Evolutionary conservation across 2,113 vertebrate species (phyloP), one percentile per base, ranked within the genome.

Genomic region (Tautogolabrus adspersus): DNA sequence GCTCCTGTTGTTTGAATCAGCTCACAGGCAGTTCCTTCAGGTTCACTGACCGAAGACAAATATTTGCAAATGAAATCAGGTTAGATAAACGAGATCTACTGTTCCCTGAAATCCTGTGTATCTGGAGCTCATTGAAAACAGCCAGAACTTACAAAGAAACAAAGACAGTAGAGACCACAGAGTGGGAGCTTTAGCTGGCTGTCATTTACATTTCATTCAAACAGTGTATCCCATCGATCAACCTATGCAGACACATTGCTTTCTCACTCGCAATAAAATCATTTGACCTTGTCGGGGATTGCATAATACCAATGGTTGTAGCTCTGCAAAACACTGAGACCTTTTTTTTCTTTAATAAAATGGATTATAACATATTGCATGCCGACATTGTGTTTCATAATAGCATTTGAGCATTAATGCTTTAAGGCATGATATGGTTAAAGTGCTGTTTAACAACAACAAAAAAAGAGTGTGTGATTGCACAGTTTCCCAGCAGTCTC

Each of bases 261-360:
- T 18, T 6, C 6, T 6, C 5, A 18, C 9, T 1, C 46, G 3
- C 0, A 3, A 47, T 47, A 15, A 44, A 72, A 49, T 49, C 38
- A 4, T 75, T 46, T 72, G 67, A 75, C 72, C 75, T 46, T 44
- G 21, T 72, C 64, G 61, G 62, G 21, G 55, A 42, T 67, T 44
- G 23, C 23, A 52, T 47, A 6, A 74, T 52, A 58, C 62, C 22
- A 61, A 8, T n/a, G 5, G 15, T 49, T 16, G 16, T 19, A 3
- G 46, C 6, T 49, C 46, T 6, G 46, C 16, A 16, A 6, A 49
- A 16, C 46, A 49, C 46, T 49, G 46, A 49, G 16, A 6, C 46
- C 46, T 19, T 6, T 15, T 18, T 49, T 49, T 16, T 13, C 26
- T 42, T 1, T 4, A 10, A 16, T 19, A 15, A 49, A 3, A 49